phyloP scores from a whole-genome alignment of 2,888 invertebrate species.

The Dicycla oo region DNA sequence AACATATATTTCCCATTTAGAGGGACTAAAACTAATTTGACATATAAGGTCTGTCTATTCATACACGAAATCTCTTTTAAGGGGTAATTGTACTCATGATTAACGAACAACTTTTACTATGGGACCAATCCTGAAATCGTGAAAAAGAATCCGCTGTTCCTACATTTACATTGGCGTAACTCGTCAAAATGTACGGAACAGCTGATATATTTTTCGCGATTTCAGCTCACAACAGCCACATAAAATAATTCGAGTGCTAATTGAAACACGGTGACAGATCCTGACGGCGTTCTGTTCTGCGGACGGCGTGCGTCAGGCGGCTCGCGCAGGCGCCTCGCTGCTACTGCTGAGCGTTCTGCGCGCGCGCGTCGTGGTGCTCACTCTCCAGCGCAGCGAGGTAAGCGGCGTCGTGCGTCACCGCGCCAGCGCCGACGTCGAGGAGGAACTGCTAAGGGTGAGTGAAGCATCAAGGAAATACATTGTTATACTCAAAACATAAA shows the following conservation, averaged over 20 bases:
- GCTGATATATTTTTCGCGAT: no score
- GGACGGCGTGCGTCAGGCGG: slow-evolving; percentile 18
- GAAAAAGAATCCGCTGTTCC: no score
- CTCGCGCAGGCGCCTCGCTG: slow-evolving; percentile 22
- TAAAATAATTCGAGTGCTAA: background rate
- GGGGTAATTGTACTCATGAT: no score
- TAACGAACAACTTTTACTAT: no score
- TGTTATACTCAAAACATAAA: background rate
- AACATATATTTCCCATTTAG: no score
- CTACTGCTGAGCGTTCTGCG: slow-evolving; percentile 15
- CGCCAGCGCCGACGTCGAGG: slow-evolving; percentile 4
- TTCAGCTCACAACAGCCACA: no score
- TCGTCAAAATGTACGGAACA: no score
- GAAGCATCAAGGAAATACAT: background rate
- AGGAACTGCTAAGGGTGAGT: slow-evolving; percentile 15
- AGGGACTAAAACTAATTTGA: no score
- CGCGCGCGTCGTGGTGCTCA: slow-evolving; percentile 17
- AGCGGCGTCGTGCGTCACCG: background rate
- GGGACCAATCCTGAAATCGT: no score
- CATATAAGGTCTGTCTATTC: no score
- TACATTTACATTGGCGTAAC: no score
- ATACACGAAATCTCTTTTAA: no score
- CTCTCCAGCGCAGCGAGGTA: background rate
- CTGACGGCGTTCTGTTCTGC: slow-evolving; percentile 18
- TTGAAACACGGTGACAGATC: background rate